phyloP scores from a whole-genome alignment of 2,888 invertebrate species.

The Caenorhabditis angaria region DNA sequence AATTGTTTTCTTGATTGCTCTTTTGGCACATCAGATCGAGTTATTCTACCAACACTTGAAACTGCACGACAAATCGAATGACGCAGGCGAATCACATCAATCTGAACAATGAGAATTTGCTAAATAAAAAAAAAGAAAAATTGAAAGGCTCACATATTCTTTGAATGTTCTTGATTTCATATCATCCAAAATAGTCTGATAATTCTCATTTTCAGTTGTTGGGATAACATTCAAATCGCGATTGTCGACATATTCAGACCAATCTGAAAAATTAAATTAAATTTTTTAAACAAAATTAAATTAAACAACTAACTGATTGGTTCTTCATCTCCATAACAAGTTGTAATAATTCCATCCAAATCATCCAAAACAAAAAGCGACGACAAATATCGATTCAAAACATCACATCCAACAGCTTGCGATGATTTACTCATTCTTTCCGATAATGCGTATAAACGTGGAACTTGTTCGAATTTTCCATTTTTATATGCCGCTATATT shows the following conservation, averaged over 20 bases:
- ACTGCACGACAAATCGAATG: constrained; percentile 41
- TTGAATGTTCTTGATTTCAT: constrained; percentile 38
- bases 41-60: constrained; percentile 32
- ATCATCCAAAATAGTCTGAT: constrained; percentile 29
- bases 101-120: constrained; percentile 15
- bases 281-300: not conserved
- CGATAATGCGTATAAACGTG: constrained; percentile 40
- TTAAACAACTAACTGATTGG: constrained; percentile 37
- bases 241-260: constrained; percentile 45
- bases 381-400: constrained; percentile 50
- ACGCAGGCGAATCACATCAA: constrained; percentile 44
- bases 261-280: constrained; percentile 31
- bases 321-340: constrained; percentile 56
- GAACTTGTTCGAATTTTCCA: constrained; percentile 52
- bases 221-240: constrained; percentile 50
- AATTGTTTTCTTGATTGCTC: constrained; percentile 14
- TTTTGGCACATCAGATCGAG: constrained; percentile 6
- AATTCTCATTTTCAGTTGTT: constrained; percentile 25
- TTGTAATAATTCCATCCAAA: constrained; percentile 46
- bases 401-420: constrained; percentile 46
- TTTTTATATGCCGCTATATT: constrained; percentile 48
- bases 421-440: constrained; percentile 38
- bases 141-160: constrained; percentile 35
- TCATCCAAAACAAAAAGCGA: constrained; percentile 53
- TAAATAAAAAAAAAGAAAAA: no score